phyloP scores from a whole-genome alignment of 1,140 invertebrate species.

The Argopecten irradians region DNA sequence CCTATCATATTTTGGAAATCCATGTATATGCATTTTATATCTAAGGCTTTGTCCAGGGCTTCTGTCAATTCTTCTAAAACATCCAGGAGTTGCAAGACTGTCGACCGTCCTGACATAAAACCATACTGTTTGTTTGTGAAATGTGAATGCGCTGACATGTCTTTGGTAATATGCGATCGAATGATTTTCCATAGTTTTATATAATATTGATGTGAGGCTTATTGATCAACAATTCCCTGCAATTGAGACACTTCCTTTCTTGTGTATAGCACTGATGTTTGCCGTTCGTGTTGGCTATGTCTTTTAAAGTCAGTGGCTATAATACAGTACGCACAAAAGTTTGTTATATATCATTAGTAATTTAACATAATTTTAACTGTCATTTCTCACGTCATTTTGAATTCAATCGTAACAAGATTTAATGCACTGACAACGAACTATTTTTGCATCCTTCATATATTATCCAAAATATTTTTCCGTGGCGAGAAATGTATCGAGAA shows the following conservation, averaged over 20 bases:
- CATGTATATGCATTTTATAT: not conserved
- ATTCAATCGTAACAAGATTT: too few relatives aligned
- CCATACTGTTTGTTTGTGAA: slow-evolving; percentile 35
- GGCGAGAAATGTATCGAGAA: too few relatives aligned
- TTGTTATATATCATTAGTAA: too few relatives aligned
- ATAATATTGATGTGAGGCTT: not conserved
- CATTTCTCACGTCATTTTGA: too few relatives aligned
- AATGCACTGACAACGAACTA: too few relatives aligned
- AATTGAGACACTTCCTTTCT: not conserved
- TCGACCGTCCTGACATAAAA: slow-evolving; percentile 29
- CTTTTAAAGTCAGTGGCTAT: too few relatives aligned
- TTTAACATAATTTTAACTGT: too few relatives aligned
- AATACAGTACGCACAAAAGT: too few relatives aligned
- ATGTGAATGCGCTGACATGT: not conserved
- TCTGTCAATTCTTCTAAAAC: slow-evolving; percentile 27
- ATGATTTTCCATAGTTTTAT: slow-evolving; percentile 26
- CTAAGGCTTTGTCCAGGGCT: not conserved
- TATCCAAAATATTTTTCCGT: too few relatives aligned
- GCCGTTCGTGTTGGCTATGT: too few relatives aligned
- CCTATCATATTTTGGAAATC: slow-evolving; percentile 33
- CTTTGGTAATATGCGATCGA: slow-evolving; percentile 25
- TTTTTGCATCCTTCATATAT: too few relatives aligned
- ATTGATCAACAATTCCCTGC: not conserved
- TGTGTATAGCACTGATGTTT: not conserved
- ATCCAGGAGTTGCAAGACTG: slow-evolving; percentile 28